Evolutionary conservation across 2,113 vertebrate genomes (phyloP).

Genomic region (Zosterops borbonicus): DNA sequence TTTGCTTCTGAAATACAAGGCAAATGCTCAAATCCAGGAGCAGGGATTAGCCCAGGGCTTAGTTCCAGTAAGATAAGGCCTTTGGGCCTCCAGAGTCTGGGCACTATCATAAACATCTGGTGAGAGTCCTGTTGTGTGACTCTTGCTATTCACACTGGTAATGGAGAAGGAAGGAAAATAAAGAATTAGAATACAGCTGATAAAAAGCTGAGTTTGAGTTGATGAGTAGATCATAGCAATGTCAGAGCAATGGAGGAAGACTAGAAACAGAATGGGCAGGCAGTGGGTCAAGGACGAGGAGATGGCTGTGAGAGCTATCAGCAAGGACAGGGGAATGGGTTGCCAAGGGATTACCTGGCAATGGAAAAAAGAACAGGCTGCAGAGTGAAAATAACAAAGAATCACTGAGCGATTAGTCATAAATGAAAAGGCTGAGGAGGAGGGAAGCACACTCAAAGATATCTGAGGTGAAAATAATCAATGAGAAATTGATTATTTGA

Average conservation of each 20-base stretch:
- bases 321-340: neutral
- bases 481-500: constrained; percentile 38
- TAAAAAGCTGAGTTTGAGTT: neutral
- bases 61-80: neutral
- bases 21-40: neutral
- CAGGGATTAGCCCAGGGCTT: neutral
- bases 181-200: neutral
- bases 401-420: neutral
- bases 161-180: neutral
- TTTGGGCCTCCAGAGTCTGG: neutral
- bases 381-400: neutral
- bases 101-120: neutral
- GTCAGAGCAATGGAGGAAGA: neutral
- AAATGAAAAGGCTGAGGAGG: neutral
- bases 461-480: neutral
- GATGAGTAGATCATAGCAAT: neutral
- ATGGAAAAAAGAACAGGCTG: neutral
- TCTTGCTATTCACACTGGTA: neutral
- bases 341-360: neutral
- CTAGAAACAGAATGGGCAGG: neutral
- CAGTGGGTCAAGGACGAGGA: neutral
- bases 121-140: neutral
- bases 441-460: neutral
- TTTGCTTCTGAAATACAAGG: neutral
- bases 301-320: neutral